These are phyloP conservation scores for Cyprinodon tularosa DNA, from an alignment of 2,113 vertebrate genomes.

Conservation along the genomic window DNA sequence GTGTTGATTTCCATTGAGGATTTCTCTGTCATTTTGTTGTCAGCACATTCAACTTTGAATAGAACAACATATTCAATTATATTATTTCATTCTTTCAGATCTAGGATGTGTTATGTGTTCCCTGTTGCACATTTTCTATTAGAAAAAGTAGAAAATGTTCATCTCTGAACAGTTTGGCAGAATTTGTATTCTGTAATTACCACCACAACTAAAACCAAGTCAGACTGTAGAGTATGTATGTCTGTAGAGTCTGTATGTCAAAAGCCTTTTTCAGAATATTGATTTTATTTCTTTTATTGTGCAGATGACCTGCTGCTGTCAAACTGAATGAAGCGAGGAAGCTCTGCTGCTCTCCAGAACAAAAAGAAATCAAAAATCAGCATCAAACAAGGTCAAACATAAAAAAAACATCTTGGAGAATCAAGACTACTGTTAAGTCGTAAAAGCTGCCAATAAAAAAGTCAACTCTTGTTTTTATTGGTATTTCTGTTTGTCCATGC, in stretches of 20 bases:
- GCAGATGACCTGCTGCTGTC: slow-evolving; percentile 44
- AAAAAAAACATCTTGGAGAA: not conserved
- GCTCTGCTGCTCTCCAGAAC: not conserved
- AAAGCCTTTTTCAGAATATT: not conserved
- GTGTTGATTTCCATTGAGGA: no score
- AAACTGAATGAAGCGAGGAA: slow-evolving; percentile 39
- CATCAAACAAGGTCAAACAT: not conserved
- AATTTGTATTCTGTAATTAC: not conserved
- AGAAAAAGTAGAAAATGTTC: no score
- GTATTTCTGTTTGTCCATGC: not conserved
- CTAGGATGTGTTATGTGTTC: no score
- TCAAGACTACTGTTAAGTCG: not conserved
- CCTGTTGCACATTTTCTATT: no score
- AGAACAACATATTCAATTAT: no score
- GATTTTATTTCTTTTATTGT: not conserved
- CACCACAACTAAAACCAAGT: not conserved
- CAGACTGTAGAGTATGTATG: not conserved
- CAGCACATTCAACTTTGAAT: no score
- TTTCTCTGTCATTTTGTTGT: no score
- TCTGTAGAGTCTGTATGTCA: not conserved
- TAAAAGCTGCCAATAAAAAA: slow-evolving; percentile 29
- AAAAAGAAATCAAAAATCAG: not conserved
- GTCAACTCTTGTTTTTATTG: not conserved
- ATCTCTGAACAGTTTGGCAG: no score
- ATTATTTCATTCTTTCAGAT: no score